Evolutionary conservation across 2,113 vertebrate genomes (phyloP).

Genomic region (Halichoeres trimaculatus): DNA sequence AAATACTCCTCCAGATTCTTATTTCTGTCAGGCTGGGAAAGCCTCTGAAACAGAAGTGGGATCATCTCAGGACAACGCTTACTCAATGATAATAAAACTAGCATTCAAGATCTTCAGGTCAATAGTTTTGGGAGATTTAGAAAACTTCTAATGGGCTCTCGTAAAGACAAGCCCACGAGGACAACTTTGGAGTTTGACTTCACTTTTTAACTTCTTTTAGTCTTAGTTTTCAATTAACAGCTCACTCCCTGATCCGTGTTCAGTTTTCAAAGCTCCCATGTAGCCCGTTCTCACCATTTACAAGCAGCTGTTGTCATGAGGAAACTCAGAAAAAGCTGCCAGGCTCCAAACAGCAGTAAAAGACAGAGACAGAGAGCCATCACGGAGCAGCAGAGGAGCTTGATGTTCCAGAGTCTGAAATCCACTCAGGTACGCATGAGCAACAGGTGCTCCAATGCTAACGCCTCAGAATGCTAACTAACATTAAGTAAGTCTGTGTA

Average conservation of each 20-base stretch:
- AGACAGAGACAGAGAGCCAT: no score
- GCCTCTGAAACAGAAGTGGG: constrained; percentile 32
- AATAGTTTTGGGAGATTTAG: constrained; percentile 31
- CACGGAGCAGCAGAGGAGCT: no score
- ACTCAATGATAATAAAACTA: constrained; percentile 21
- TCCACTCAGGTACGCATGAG: no score
- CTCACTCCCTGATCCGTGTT: background rate
- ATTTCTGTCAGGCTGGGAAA: constrained; percentile 43
- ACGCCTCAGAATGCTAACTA: no score
- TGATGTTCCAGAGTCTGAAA: no score
- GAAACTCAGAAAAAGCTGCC: background rate
- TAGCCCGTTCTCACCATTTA: background rate
- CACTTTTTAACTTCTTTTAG: background rate
- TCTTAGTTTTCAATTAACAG: constrained; percentile 5
- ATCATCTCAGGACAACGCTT: constrained; percentile 13
- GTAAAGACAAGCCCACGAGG: constrained; percentile 3
- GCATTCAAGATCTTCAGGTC: constrained; percentile 3
- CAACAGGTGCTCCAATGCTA: no score
- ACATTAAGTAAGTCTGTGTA: no score
- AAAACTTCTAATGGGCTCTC: background rate
- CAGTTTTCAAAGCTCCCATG: background rate
- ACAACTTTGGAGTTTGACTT: background rate
- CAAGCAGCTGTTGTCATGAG: background rate
- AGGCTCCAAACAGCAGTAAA: no score
- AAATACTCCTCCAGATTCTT: constrained; percentile 44